A percentile compares a stretch with the other conserved stretches of the same genome.
These are phyloP conservation scores for Martes martes DNA, from an alignment of 2,113 vertebrate species.

Conservation along the genomic window DNA sequence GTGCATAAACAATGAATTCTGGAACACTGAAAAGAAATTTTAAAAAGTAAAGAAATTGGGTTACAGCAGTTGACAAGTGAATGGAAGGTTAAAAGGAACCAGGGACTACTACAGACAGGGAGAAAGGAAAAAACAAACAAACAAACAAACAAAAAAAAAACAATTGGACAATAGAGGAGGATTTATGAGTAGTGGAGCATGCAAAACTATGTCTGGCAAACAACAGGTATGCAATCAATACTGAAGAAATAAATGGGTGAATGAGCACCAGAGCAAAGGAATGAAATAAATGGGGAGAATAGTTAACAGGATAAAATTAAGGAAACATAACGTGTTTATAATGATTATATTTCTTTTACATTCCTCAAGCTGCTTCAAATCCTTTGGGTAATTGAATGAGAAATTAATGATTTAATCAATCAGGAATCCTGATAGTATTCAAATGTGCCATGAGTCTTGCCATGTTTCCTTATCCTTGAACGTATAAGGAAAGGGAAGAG, in stretches of 20 bases:
- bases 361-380: background rate
- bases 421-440: background rate
- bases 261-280: background rate
- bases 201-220: background rate
- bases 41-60: too few relatives aligned
- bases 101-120: background rate
- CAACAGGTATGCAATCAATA: background rate
- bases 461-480: background rate
- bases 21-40: too few relatives aligned
- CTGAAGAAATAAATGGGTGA: background rate
- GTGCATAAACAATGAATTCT: too few relatives aligned
- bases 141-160: too few relatives aligned
- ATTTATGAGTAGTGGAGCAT: background rate
- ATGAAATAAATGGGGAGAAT: background rate
- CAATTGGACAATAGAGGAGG: background rate
- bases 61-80: background rate
- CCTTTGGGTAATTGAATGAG: background rate
- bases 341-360: background rate
- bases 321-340: background rate
- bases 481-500: background rate
- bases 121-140: background rate
- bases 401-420: constrained; percentile 10
- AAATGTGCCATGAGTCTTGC: background rate
- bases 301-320: background rate
- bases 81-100: background rate